These are phyloP conservation scores for Caenorhabditis drosophilae DNA, from an alignment of 2,888 invertebrate genomes.

Conservation along the genomic window DNA sequence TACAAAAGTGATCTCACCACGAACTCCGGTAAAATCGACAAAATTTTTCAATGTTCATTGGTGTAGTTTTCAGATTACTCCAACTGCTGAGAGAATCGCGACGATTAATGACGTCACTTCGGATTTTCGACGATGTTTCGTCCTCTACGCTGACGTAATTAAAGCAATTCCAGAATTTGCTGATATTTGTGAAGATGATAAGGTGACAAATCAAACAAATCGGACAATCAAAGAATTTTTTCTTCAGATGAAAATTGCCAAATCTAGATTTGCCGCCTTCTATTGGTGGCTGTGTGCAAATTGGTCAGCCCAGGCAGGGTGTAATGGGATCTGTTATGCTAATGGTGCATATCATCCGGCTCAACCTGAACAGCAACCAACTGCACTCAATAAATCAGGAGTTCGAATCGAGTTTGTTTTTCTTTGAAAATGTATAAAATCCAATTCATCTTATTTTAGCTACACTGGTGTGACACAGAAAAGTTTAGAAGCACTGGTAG, in stretches of 20 bases:
- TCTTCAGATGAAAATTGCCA: constrained; percentile 47
- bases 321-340: constrained; percentile 55
- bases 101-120: constrained; percentile 47
- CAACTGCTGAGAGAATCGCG: constrained; percentile 47
- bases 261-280: constrained; percentile 57
- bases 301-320: constrained; percentile 44
- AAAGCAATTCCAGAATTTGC: constrained; percentile 42
- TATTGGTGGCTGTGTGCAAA: constrained; percentile 59
- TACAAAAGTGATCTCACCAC: constrained; percentile 20
- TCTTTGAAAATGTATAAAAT: constrained; percentile 9
- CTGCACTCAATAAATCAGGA: constrained; percentile 20
- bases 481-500: constrained; percentile 4
- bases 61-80: constrained; percentile 13
- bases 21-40: constrained; percentile 29
- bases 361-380: constrained; percentile 12
- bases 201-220: background rate
- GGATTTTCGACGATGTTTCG: constrained; percentile 58
- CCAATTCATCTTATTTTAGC: constrained; percentile 4
- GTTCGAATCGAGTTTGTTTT: constrained; percentile 21
- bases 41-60: background rate
- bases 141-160: constrained; percentile 53
- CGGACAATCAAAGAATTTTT: background rate
- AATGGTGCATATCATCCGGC: constrained; percentile 61
- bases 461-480: constrained; percentile 34
- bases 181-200: constrained; percentile 29